Conservation (phyloP, 2,113 vertebrate genomes). For the Candoia aspera region DNA sequence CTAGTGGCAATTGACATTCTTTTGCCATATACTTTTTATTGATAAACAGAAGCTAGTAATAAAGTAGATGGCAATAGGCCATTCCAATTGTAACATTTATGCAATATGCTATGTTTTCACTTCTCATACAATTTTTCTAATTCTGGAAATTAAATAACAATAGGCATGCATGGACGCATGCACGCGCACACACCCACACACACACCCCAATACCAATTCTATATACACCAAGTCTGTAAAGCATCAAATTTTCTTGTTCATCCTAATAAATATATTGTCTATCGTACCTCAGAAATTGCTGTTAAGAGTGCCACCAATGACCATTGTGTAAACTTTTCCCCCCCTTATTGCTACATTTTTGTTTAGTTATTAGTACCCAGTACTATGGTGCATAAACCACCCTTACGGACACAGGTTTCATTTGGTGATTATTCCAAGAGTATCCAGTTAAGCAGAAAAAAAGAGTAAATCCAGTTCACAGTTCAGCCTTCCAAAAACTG, state of each 20-base stretch:
- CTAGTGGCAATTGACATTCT: not conserved
- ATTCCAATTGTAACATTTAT: not conserved
- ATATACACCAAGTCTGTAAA: not conserved
- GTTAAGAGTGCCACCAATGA: constrained; percentile 6
- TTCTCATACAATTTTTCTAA: not conserved
- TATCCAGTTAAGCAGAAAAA: not conserved
- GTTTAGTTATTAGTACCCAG: not conserved
- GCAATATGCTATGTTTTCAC: not conserved
- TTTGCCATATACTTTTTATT: not conserved
- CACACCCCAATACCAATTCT: not conserved
- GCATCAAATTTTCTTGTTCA: not conserved
- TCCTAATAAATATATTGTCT: not conserved
- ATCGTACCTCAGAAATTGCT: not conserved
- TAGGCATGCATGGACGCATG: not conserved
- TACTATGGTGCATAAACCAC: not conserved
- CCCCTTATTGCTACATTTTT: not conserved
- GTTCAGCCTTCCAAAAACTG: not conserved
- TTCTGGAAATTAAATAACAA: not conserved
- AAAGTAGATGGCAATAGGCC: not conserved
- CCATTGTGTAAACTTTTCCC: not conserved
- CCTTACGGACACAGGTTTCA: not conserved
- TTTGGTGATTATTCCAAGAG: not conserved
- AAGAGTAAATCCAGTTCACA: not conserved
- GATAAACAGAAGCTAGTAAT: not conserved
- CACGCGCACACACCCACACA: not conserved